These are phyloP conservation scores for Porites rus DNA, from an alignment of 92 coral and sea anemone genomes.

Conservation along the genomic window DNA sequence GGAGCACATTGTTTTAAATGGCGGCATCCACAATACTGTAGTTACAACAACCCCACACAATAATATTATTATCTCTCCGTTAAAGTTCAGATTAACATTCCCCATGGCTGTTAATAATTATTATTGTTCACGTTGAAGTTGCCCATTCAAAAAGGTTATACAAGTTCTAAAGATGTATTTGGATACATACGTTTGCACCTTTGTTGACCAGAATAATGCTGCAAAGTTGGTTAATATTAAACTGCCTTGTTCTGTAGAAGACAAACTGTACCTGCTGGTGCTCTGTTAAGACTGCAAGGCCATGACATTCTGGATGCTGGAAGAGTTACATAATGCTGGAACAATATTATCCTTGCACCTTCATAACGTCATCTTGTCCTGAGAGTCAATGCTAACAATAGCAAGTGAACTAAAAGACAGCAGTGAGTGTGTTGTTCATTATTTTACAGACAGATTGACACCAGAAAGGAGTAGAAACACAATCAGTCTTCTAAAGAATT, in stretches of 20 bases:
- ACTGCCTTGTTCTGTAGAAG: background rate
- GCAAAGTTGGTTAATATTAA: background rate
- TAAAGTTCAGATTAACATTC: conserved; percentile 7
- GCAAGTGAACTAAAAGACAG: background rate
- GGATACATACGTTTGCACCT: conserved; percentile 6
- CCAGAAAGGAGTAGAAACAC: too few species aligned
- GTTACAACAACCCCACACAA: too few species aligned
- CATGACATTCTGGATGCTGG: background rate
- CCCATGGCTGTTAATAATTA: background rate
- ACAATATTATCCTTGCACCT: background rate
- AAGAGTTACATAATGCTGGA: background rate
- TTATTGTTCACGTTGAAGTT: conserved; percentile 7
- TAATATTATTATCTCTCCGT: background rate
- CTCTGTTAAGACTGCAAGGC: too few species aligned
- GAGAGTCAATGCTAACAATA: background rate
- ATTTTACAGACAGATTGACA: too few species aligned
- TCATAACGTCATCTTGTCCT: background rate
- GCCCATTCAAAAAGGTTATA: background rate
- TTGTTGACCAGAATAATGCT: conserved; percentile 5
- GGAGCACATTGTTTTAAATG: background rate
- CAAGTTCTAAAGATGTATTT: conserved; percentile 4
- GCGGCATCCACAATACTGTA: too few species aligned
- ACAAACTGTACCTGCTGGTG: too few species aligned
- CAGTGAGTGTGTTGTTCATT: too few species aligned
- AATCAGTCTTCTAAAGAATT: too few species aligned